Evolutionary conservation across 2,797 vertebrate genomes (phyloP), one percentile per base, ranked within the genome.

Genomic region (Onychomys arenicola): DNA sequence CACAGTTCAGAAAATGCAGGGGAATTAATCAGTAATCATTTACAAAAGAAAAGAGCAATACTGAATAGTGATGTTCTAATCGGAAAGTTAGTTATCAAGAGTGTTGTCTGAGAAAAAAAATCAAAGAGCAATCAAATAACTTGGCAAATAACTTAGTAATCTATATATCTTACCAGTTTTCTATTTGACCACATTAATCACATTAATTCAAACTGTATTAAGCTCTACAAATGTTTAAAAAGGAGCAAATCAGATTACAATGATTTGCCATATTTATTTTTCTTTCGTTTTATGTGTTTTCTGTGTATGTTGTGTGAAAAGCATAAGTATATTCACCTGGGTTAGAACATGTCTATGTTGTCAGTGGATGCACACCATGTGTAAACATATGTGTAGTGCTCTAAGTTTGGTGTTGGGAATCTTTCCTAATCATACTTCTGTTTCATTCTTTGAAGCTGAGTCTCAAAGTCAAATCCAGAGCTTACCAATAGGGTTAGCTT

Each of bases 1-100:
- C 4, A n/a, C 49, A 59, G 8, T 81, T 63, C 46, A 67, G 57
- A 93, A 81, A 52, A 92, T 91, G 52, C 59, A 94, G 80, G 96
- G 32, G 9, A 93, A 90, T 92, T 29, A 88, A 19, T 65, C 17
- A 77, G 29, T 55, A 63, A 3, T 71, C 7, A 3, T n/a, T 25
- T 37, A 55, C 34, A 49, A 14, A 89, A 52, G 19, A 85, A 46
- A 29, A n/a, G 61, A 81, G 8, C 1, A 29, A n/a, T 73, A 59
- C n/a, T 40, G 2, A 77, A 61, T 46, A 2, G 6, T 78, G 73
- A 71, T 27, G 14, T 2, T 5, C 19, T 91, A 52, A 46, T 94
- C 1, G 67, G 84, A 84, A 25, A 71, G 21, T 1, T 87, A 77
- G 6, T 86, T 34, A 78, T 14, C 55, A 4, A 87, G 7, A 76